Base-by-base conservation (phyloP, 2,797 vertebrate species). In the Siniperca undulata region DNA sequence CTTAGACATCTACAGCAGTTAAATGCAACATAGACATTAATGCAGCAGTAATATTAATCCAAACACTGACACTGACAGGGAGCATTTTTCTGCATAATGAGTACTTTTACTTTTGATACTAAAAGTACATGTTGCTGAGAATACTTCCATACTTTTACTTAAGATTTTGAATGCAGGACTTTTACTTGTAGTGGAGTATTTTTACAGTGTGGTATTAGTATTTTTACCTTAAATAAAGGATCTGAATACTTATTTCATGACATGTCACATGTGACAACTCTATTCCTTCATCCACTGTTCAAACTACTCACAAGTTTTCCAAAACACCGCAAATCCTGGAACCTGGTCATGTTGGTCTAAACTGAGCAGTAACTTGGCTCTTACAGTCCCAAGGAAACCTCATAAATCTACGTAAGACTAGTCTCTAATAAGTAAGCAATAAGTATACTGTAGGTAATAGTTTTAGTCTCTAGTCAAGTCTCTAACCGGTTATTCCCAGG, bases 331-430 rank as follows among this genome's bases (percentile, higher is more conserved):
- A 34, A 81, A 70, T 52, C 58, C 50, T 3, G 16, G 52, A 70
- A 78, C 24, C 7, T 36, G 36, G 62, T 76, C 53, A 42, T 75
- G 46, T 72, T 62, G 56, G 68, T 61, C 30, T 77, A 77, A 83
- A 87, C 69, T 64, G 46, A 85, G 81, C 62, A 73, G 66, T 60
- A 52, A 77, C 79, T 88, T 82, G 72, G 80, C 48, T 73, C 70
- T 50, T 42, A 61, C 71, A 24, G 16, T 64, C n/a, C n/a, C 36
- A n/a, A 8, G 30, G 40, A 82, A 77, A 78, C 42, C 68, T 78
- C 48, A 55, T 82, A 78, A 75, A 85, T 88, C 68, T 46, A 24
- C 65, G 27, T 46, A 81, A 56, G 70, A 74, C 70, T 12, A 38
- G 80, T 78, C 78, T 80, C 78, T 42, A 56, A 70, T 66, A 66